Evolutionary conservation across 2,113 vertebrate species (phyloP), one percentile per base, ranked within the genome.

Genomic region (Rafetus swinhoei): DNA sequence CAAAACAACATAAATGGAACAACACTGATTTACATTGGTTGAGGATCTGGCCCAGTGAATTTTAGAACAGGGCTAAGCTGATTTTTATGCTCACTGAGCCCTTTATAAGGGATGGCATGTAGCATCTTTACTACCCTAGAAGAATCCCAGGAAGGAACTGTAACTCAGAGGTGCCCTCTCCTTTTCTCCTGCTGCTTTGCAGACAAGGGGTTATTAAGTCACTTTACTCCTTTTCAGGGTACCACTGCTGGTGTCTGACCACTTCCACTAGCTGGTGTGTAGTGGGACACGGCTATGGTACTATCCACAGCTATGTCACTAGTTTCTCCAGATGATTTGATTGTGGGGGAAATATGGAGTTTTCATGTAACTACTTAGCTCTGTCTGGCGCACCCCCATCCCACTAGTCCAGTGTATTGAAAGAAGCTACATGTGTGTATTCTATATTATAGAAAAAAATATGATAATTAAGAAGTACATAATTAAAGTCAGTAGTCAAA

Each of bases 401-500:
- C 45, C 45, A 7, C 27, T 50, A 13, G 29, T 16, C 22, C 16
- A 15, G 79, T 90, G 39, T 54, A 74, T 15, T 29, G 74, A 39
- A 82, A 79, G n/a, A 29, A 83, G 7, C 27, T 72, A 79, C 86
- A 19, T 74, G 12, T 59, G 9, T 86, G 45, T 45, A 45, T 45
- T 45, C 45, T 45, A 45, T 45, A 45, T 45, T 45, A 45, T 45
- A 45, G 45, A 45, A 45, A 45, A 45, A 45, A 45, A 45, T 6
- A 45, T 45, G 45, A 45, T 45, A 45, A 45, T 45, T 45, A 45
- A 45, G 45, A 45, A 45, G 85, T 1, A 14, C 0, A 0, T 65
- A 35, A 79, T 86, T 92, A 79, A 90, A 94, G 52, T 84, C 21
- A 90, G 53, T 7, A 86, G 50, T 24, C n/a, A 86, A 9, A 45